Conservation (phyloP, 2,888 invertebrate species). For the Rhamnusium bicolor region DNA sequence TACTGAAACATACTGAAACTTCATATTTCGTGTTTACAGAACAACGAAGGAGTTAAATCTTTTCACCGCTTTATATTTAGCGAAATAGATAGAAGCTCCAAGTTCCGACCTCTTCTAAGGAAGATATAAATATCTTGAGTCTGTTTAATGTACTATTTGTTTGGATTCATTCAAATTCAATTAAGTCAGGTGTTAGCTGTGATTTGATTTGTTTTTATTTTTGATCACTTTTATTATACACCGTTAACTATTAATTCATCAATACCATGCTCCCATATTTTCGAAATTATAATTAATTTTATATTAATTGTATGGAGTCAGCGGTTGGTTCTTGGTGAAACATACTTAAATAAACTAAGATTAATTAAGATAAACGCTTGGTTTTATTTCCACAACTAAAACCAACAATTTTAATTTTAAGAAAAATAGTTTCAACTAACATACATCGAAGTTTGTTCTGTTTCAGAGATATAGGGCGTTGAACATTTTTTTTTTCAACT, state of each 20-base stretch:
- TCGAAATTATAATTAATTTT: too few relatives aligned
- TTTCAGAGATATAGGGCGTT: too few relatives aligned
- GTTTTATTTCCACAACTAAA: too few relatives aligned
- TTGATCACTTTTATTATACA: background rate
- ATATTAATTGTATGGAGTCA: too few relatives aligned
- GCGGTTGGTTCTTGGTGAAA: too few relatives aligned
- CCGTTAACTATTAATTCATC: background rate
- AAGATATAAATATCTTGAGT: constrained; percentile 62
- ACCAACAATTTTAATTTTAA: too few relatives aligned
- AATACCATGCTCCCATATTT: background rate
- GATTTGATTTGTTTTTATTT: constrained; percentile 9
- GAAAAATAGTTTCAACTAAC: too few relatives aligned
- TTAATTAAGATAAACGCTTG: too few relatives aligned
- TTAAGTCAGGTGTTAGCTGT: constrained; percentile 56
- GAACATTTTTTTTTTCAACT: too few relatives aligned
- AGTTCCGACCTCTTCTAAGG: constrained; percentile 64
- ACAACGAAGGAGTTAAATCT: constrained; percentile 58
- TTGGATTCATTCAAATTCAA: constrained; percentile 61
- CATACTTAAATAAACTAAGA: too few relatives aligned
- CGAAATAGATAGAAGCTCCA: constrained; percentile 59
- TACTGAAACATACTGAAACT: constrained; percentile 52
- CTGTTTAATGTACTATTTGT: constrained; percentile 62
- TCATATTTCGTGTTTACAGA: constrained; percentile 61
- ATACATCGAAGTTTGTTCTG: too few relatives aligned
- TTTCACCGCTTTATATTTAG: constrained; percentile 65